These are phyloP conservation scores for Bubalus kerabau DNA, from an alignment of 2,113 vertebrate species.

Conservation along the genomic window DNA sequence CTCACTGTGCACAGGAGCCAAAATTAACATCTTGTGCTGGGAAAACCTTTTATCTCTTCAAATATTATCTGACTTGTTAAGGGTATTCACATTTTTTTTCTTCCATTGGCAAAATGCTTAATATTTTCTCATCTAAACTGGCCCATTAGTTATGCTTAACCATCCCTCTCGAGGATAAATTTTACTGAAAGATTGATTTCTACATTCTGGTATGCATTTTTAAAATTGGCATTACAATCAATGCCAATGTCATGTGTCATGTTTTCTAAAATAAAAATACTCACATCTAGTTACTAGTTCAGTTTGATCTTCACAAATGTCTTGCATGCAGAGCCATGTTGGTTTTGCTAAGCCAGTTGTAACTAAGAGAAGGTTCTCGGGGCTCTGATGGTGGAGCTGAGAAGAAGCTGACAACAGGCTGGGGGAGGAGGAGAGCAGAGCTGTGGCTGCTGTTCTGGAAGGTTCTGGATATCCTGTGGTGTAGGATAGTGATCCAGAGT, in stretches of 20 bases:
- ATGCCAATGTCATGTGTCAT: neutral
- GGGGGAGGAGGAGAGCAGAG: fast-evolving
- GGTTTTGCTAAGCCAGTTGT: neutral
- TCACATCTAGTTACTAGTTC: neutral
- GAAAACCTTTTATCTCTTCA: constrained; percentile 18
- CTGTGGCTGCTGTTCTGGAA: neutral
- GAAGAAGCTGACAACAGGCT: neutral
- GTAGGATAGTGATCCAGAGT: fast-evolving
- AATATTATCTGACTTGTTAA: neutral
- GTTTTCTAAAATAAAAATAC: neutral
- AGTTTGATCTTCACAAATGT: neutral
- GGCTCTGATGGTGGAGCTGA: fast-evolving
- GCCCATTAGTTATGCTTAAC: neutral
- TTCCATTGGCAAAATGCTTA: neutral
- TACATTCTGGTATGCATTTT: neutral
- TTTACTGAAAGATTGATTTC: neutral
- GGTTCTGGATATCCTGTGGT: fast-evolving
- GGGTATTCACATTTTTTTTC: neutral
- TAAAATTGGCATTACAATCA: neutral
- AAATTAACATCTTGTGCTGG: neutral
- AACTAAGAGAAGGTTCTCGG: neutral
- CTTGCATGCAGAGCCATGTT: neutral
- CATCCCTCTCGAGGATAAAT: neutral
- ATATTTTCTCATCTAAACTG: neutral
- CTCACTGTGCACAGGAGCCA: neutral